Percentiles rank a stretch among this genome's conserved stretches.
phyloP scores from a whole-genome alignment of 1,140 invertebrate genomes.

The Pygmarrhopalites habei region DNA sequence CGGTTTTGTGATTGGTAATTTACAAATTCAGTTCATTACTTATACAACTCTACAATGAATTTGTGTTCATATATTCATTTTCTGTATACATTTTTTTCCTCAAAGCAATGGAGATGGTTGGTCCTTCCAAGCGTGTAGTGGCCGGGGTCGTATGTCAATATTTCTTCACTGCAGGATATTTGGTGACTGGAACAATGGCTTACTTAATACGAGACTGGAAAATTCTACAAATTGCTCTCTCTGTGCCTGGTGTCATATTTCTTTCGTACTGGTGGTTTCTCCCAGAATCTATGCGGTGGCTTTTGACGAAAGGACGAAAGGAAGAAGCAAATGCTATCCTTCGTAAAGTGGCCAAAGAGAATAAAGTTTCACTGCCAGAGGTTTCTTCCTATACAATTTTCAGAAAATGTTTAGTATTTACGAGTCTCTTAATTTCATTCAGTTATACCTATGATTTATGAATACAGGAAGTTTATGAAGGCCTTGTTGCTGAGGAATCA shows the following conservation, averaged over 20 bases:
- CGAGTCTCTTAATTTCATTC: no score
- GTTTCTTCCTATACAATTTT: no score
- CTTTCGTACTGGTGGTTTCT: conserved; percentile 75
- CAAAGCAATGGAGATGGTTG: conserved; percentile 74
- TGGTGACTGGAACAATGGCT: conserved; percentile 62
- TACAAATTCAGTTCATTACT: conserved; percentile 3
- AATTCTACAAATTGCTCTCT: conserved; percentile 62
- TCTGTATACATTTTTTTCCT: conserved; percentile 34
- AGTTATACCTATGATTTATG: no score
- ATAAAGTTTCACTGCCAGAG: conserved; percentile 54
- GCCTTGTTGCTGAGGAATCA: conserved; percentile 44
- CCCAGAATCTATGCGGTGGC: conserved; percentile 74
- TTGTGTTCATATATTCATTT: no score
- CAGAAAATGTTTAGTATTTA: no score
- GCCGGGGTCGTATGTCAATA: conserved; percentile 67
- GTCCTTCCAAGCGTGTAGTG: conserved; percentile 61
- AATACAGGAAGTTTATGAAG: conserved; percentile 51
- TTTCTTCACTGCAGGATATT: conserved; percentile 69
- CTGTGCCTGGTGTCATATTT: conserved; percentile 61
- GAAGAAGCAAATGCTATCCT: conserved; percentile 63
- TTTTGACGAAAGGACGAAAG: conserved; percentile 63
- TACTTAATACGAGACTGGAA: conserved; percentile 68
- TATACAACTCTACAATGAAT: no score
- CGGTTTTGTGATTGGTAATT: conserved; percentile 68
- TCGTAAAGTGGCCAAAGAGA: conserved; percentile 59